Base-by-base conservation (phyloP, 2,113 vertebrate species). In the Ardeotis arabs region DNA sequence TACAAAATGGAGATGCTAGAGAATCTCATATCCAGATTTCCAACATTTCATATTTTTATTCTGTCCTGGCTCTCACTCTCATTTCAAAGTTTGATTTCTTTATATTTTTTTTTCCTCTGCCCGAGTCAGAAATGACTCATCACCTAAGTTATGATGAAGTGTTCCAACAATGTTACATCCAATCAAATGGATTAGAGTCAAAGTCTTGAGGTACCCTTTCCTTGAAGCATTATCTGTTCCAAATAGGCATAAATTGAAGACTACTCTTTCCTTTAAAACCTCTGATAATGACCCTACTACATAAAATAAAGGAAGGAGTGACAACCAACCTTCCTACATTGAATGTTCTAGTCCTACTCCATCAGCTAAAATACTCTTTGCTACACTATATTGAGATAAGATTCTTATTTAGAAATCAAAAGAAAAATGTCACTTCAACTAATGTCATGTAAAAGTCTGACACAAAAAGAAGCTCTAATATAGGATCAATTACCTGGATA, bases 71-170 rank as follows among this genome's bases (percentile, higher is more conserved):
- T 66, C 12, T 74, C 79, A 68, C 4, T 58, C 24, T 68, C 15
- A 89, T 77, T 83, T 85, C 62, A 87, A 73, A 93, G 58, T 14
- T 35, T 63, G 12, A 1, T 62, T 89, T 89, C 69, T 82, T 89
- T 60, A 39, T 66, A 10, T 72, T 64, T 56, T 90, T 79, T 87
- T 56, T 62, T 75, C 22, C 53, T 72, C 84, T 59, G 53, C 55
- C 47, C 44, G 73, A 95, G 64, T 89, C 69, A 92, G 77, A 96
- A 96, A 77, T 96, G 16, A 95, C 66, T 97, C 72, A 89, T 63
- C 44, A 77, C 31, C 28, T 47, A 79, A 95, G 37, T 66, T 82
- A 89, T 23, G 25, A 83, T 37, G 16, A 95, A 82, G 49, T 59
- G 28, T 88, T 88, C 82, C 83, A 69, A 49, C 18, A 35, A 56